Evolutionary conservation across 2,113 vertebrate genomes (phyloP), one percentile per base, ranked within the genome.

Genomic region (Myrmophylax atrothorax): DNA sequence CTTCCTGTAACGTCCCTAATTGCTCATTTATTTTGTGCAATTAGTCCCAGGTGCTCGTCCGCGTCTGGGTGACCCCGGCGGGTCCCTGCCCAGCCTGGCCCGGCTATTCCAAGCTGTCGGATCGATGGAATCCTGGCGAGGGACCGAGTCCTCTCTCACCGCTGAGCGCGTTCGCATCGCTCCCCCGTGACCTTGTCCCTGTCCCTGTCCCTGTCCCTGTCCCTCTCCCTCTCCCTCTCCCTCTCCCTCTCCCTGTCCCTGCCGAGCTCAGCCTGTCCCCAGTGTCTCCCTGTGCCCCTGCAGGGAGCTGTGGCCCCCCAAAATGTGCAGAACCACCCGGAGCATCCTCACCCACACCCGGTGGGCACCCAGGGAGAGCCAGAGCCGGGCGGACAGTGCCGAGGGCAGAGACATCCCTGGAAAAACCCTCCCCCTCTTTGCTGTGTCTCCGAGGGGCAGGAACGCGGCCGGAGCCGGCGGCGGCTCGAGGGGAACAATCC

Each of bases 1-100:
- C 77, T 97, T 95, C 94, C 95, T 92, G 94, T 63, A 93, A 96
- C 47, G 78, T 70, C 92, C 60, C 96, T 98, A 97, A 98, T 97
- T 95, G 97, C 96, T 97, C 97, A 87, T 98, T 98, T 97, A 97
- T 97, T 97, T 96, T 87, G 87, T 28, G 91, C 96, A 96, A 97
- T 98, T 97, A 97, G 93, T 97, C 97, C 94, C 97, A 96, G 92
- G 98, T 66, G 97, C 93, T 94, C 4, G 83, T 12, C 81, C 72
- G 10, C 17, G 42, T 40, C 80, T 9, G 25, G 1, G 24, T 88
- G 91, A 93, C 93, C 91, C 85, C 31, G 9, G 70, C 18, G 5
- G 89, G 46, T 92, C 84, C 77, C 22, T 70, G 75, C 44, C 78
- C 69, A 28, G 47, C 73, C 60, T 6, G 31, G 58, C n/a, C 37